Evolutionary conservation across 2,888 invertebrate species (phyloP), one percentile per base, ranked within the genome.

Genomic region (Schrankia costaestrigalis): DNA sequence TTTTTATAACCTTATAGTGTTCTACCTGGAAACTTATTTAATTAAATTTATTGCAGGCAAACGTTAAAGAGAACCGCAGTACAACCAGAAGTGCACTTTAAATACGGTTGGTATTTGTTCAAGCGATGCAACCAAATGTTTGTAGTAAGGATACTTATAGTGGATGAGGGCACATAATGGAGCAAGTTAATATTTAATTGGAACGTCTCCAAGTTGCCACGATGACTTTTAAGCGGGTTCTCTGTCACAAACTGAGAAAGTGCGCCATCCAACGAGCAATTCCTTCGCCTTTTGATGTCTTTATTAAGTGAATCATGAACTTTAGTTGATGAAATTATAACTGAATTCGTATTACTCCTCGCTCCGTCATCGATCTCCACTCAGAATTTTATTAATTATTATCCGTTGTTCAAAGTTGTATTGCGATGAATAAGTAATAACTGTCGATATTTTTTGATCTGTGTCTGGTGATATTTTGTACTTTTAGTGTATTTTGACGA

Each of bases 161-260:
- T 40, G 38, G 30, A 39, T 43, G 32, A 39, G 38, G 37, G 41
- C 30, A 48, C 25, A 46, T 43, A 50, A 56, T 55, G 35, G 41
- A 44, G 29, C 45, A 46, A 59, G 51, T 59, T 56, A 53, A 57
- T 62, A 56, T 59, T 61, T 59, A 61, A 63, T 63, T 63, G 56
- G 57, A 56, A 40, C 41, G 45, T 43, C 40, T 55, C 45, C 50
- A 63, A 64, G 48, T 53, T 49, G 37, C 46, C 45, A 41, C 47
- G 46, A 49, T 51, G 48, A 60, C 61, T 56, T 54, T 54, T 52
- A 51, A 60, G 46, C 48, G 55, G 43, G 44, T 32, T 53, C 47
- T 50, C 43, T 43, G 48, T 55, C 48, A 48, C 44, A 41, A 56
- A 52, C 50, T 47, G 43, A 26, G 45, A 47, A 45, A 55, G 46